phyloP scores from a whole-genome alignment of 2,888 invertebrate species.

The Acrobeloides nanus region DNA sequence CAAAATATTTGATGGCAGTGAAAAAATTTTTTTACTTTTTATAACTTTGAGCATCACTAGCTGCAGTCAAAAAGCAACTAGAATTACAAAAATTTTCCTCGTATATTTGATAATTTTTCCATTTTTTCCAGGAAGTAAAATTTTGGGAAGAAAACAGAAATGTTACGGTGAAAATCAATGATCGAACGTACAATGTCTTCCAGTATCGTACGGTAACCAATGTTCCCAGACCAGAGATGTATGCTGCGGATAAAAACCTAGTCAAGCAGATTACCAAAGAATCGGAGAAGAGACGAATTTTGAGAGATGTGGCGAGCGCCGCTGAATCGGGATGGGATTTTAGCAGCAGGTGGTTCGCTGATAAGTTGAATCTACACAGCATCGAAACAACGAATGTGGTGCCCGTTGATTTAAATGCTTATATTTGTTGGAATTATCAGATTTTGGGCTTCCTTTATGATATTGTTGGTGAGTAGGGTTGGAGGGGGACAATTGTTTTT shows the following conservation, averaged over 20 bases:
- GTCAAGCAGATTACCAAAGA: constrained; percentile 12
- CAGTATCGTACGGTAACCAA: constrained; percentile 60
- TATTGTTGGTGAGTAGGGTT: constrained; percentile 13
- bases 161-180: constrained; percentile 56
- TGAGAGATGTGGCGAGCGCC: constrained; percentile 73
- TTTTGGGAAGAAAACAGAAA: constrained; percentile 72
- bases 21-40: no score
- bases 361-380: constrained; percentile 62
- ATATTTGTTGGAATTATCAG: constrained; percentile 67
- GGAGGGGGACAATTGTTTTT: neutral
- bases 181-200: constrained; percentile 64
- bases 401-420: constrained; percentile 75
- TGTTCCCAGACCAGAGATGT: constrained; percentile 69
- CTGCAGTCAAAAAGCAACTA: no score
- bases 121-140: constrained; percentile 58
- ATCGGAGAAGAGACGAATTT: constrained; percentile 58
- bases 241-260: constrained; percentile 58
- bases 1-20: no score
- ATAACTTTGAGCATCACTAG: no score
- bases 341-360: constrained; percentile 79
- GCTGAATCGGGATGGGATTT: constrained; percentile 96
- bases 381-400: constrained; percentile 66
- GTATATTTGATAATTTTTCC: neutral
- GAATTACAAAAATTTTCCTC: neutral
- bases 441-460: constrained; percentile 60